Evolutionary conservation across 2,797 vertebrate species (phyloP), one percentile per base, ranked within the genome.

Genomic region (Neosalanx taihuensis): DNA sequence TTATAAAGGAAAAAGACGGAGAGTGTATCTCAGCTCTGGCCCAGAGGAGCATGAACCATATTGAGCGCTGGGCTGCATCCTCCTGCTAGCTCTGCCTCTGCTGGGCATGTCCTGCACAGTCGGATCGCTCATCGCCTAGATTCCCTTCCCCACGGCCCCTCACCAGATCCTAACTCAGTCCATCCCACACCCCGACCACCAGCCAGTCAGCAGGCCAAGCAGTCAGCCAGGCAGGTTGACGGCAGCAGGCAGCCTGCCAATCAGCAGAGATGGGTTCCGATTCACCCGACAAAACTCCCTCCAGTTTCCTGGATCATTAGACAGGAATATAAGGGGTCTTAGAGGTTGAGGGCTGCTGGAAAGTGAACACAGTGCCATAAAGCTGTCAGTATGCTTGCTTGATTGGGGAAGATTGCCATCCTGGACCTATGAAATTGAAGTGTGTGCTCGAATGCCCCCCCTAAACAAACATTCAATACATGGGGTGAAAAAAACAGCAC

Each of bases 111-210:
- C 7, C 57, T 26, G 23, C 88, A 88, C 84, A 84, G 80, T 67
- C 73, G 85, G 82, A 82, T 80, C 79, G 84, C 83, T 86, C 83
- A 84, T 88, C 86, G 86, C 89, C 85, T 84, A 84, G 76, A 90
- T 86, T 83, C 87, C 1, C 86, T 89, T 87, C 89, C 87, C 87
- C 84, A 76, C 70, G 76, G 84, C 88, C 87, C 85, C 87, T 83
- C 18, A 89, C 89, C 85, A 89, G 88, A 90, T 89, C 90, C 87
- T 86, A 83, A 81, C 87, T 84, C 81, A 90, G 89, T 91, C 90
- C 86, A 91, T 91, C 90, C 82, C 75, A 49, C 31, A 62, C 37
- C 57, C 65, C 37, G 68, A 72, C 41, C 33, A 23, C 35, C 86
- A 88, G 84, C 90, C 89, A 89, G 62, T 91, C 89, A 46, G 9